Conservation (phyloP, 2,113 vertebrate genomes). For the Pipra filicauda region DNA sequence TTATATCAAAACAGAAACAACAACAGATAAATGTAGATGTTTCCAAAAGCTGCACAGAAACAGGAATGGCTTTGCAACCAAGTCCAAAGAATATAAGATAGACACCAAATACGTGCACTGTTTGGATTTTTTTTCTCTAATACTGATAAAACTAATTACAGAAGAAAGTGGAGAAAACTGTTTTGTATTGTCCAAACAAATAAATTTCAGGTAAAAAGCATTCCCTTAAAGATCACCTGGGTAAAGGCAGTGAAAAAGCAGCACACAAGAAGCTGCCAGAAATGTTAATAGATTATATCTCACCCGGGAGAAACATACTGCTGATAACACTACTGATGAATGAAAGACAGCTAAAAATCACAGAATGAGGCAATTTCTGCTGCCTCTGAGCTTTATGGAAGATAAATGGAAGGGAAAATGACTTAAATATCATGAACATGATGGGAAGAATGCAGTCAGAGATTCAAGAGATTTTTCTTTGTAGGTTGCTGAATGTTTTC, state of each 20-base stretch:
- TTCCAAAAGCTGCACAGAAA: not conserved
- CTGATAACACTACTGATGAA: not conserved
- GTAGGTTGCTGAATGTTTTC: not conserved
- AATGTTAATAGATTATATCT: constrained; percentile 48
- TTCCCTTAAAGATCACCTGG: constrained; percentile 9
- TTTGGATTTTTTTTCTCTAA: not conserved
- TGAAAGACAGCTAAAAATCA: not conserved
- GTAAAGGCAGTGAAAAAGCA: not conserved
- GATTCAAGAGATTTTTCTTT: not conserved
- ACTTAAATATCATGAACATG: not conserved
- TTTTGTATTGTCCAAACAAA: constrained; percentile 5
- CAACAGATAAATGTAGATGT: not conserved
- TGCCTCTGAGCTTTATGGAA: not conserved
- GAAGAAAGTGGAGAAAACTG: not conserved
- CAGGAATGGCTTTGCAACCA: not conserved
- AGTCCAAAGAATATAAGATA: not conserved
- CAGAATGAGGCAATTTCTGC: not conserved
- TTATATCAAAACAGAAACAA: constrained; percentile 6
- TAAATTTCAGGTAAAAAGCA: not conserved
- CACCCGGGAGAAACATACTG: not conserved
- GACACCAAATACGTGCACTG: not conserved
- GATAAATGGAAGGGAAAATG: constrained; percentile 12
- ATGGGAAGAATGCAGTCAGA: not conserved
- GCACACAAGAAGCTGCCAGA: not conserved
- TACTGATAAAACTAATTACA: constrained; percentile 31